Base-by-base conservation (phyloP, 1,140 invertebrate species). In the Bombus difficillimus region DNA sequence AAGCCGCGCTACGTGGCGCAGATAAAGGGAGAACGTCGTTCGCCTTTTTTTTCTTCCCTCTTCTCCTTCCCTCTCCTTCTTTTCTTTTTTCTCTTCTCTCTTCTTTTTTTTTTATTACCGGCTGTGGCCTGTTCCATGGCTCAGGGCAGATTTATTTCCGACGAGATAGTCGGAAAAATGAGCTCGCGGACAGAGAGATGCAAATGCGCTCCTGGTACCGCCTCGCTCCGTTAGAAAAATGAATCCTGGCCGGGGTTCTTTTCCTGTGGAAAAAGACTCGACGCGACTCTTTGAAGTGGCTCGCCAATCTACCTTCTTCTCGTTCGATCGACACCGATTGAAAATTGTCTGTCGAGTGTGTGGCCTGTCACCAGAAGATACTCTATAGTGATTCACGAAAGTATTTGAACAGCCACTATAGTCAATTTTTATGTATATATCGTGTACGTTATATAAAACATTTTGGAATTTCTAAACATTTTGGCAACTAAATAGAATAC, bases 161-260 rank as follows among this genome's bases (percentile, higher is more conserved):
- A 75, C 86, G 75, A 83, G 79, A 80, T 86, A 78, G 78, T 85
- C 73, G 79, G 81, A 80, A 89, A 85, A 88, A 86, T 88, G 88
- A 89, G 78, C 85, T 80, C 82, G 86, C 80, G 79, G 80, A 86
- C 86, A 85, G 86, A 85, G 82, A 69, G 84, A 85, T 81, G 84
- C 82, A 81, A 85, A 84, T 84, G 82, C 75, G 75, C 57, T 73
- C 64, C 75, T 74, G 28, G 69, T 69, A 6, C 79, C 47, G 15
- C 75, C 12, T 10, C 43, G 57, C 74, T 28, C 59, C 43, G 75
- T 77, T 74, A 72, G 53, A 86, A 86, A 81, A 88, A 86, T 86
- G 72, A 85, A 87, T 72, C 37, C 72, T 80, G 34, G 25, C 32
- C 39, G 32, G 25, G 32, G 28, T 39, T 73, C 57, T 79, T 66